phyloP scores from a whole-genome alignment of 1,140 invertebrate genomes.

The Drosophila chauvacae region DNA sequence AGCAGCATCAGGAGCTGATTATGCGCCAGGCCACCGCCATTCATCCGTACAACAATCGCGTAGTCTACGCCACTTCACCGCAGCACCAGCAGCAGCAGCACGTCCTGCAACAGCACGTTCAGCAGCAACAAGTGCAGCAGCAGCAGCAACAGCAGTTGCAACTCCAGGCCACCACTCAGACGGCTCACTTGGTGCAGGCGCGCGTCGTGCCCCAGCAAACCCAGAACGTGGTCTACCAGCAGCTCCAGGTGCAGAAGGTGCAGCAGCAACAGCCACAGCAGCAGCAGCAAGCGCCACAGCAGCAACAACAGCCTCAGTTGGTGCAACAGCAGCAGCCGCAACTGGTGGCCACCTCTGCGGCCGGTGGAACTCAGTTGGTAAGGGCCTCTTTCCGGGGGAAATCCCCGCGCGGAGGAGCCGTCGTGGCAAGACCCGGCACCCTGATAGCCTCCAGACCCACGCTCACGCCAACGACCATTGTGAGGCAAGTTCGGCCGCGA shows the following conservation, averaged over 20 bases:
- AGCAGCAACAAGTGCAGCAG: slow-evolving; percentile 71
- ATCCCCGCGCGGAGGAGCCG: slow-evolving; percentile 47
- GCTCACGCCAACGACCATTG: slow-evolving; percentile 50
- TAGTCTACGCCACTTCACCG: slow-evolving; percentile 65
- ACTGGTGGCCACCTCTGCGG: slow-evolving; percentile 38
- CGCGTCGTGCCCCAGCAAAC: slow-evolving; percentile 69
- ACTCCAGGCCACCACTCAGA: slow-evolving; percentile 67
- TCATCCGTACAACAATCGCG: slow-evolving; percentile 73
- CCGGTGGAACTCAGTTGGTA: slow-evolving; percentile 52
- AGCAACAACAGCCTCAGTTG: slow-evolving; percentile 38
- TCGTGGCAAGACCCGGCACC: slow-evolving; percentile 47
- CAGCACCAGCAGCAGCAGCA: slow-evolving; percentile 66
- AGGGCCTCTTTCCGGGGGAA: slow-evolving; percentile 57
- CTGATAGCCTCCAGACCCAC: slow-evolving; percentile 45
- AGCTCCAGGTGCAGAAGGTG: slow-evolving; percentile 64
- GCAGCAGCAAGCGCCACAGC: slow-evolving; percentile 24
- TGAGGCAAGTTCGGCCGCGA: slow-evolving; percentile 62
- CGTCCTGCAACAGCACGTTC: slow-evolving; percentile 65
- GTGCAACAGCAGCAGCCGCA: slow-evolving; percentile 46
- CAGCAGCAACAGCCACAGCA: slow-evolving; percentile 45
- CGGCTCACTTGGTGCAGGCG: slow-evolving; percentile 65
- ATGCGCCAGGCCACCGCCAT: slow-evolving; percentile 74
- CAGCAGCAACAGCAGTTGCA: slow-evolving; percentile 71
- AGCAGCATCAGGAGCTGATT: slow-evolving; percentile 77
- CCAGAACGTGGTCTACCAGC: slow-evolving; percentile 70